Percentiles rank a stretch among this genome's conserved stretches.
phyloP scores from a whole-genome alignment of 2,797 vertebrate species.

The Falco rusticolus region DNA sequence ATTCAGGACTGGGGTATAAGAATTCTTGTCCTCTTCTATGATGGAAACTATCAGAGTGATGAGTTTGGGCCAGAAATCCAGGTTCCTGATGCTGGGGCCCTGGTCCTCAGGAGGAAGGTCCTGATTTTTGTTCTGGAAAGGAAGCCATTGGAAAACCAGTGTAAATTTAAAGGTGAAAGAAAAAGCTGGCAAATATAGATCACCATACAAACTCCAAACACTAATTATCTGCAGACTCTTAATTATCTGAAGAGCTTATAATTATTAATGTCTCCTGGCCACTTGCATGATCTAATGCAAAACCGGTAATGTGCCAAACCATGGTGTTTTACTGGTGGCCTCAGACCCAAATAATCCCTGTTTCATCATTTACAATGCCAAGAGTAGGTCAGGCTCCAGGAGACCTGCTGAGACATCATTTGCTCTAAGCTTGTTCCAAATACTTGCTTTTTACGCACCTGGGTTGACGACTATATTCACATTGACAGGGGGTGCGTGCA shows the following conservation, averaged over 20 bases:
- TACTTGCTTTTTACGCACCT: background rate
- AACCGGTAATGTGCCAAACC: background rate
- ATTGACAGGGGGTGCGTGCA: rapidly evolving
- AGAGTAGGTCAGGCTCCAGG: background rate
- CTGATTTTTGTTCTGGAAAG: conserved; percentile 83
- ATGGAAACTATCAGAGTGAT: conserved; percentile 98
- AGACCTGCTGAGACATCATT: background rate
- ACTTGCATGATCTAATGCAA: background rate
- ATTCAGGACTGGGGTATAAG: conserved; percentile 94
- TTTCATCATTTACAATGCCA: background rate
- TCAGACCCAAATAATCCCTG: background rate
- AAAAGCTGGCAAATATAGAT: background rate
- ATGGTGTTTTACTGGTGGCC: background rate
- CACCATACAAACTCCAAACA: background rate
- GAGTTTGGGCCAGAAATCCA: conserved; percentile 99
- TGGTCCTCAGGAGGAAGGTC: conserved; percentile 92
- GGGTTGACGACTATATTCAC: background rate
- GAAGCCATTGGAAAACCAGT: background rate
- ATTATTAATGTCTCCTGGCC: background rate
- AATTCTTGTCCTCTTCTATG: conserved; percentile 97
- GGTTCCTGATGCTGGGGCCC: conserved; percentile 93
- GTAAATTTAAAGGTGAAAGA: background rate
- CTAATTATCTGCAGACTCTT: background rate
- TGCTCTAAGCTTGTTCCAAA: background rate
- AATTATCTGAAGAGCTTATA: background rate